Evolutionary conservation across 2,888 invertebrate genomes (phyloP), one percentile per base, ranked within the genome.

Genomic region (Ochropacha duplaris): DNA sequence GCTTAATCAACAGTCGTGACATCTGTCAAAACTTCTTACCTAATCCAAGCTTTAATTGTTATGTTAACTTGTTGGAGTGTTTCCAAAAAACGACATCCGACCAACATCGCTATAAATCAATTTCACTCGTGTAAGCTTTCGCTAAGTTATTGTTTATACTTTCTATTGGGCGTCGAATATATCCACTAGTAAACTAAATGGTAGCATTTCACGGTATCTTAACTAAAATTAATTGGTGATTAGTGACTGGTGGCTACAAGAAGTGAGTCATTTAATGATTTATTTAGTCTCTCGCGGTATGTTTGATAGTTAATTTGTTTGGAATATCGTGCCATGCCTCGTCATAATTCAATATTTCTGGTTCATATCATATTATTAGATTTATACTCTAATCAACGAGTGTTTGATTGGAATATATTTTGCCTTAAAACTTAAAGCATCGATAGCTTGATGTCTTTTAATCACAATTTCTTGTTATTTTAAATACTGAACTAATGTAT

Each of bases 121-220:
- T 92, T 92, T 92, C 92, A 84, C 92, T 76, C 74, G 72, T 78
- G 79, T 81, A 78, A 83, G 85, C 92, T 92, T 92, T 92, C 92
- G 89, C 91, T 78, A 77, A 77, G 77, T 88, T 90, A 92, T 92
- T 92, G 92, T 92, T 90, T 88, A 87, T 87, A 91, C 92, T 92
- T 92, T 92, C 92, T 92, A 92, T 84, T 84, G 78, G 77, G 66
- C 76, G 75, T 74, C 68, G 66, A 68, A 73, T 72, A 75, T 68
- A 71, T 76, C 76, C 77, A 85, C 86, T 87, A 84, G 79, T 84
- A 74, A 82, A 83, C 84, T 84, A 83, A 88, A 87, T 85, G 80
- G 83, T 85, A 86, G 82, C 83, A 84, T 84, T 86, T 84, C 79
- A 82, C 76, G 77, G 78, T 80, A 85, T 84, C 83, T 78, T 86